These are phyloP conservation scores for Acromyrmex heyeri DNA, from an alignment of 1,140 invertebrate species.

Conservation along the genomic window DNA sequence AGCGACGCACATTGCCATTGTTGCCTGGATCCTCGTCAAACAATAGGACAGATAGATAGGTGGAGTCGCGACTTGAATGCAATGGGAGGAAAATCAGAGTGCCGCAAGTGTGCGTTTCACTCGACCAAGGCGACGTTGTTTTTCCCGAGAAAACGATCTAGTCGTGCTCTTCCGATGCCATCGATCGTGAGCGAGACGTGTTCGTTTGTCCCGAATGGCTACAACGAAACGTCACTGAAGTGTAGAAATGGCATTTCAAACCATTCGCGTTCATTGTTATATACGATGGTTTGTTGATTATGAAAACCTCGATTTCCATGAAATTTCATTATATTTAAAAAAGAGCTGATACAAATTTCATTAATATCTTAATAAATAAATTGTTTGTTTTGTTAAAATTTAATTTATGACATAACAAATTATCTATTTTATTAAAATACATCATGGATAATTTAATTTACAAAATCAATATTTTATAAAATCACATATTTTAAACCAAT, in stretches of 20 bases:
- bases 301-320: background rate
- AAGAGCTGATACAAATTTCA: background rate
- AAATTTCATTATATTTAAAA: background rate
- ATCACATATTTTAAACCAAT: background rate
- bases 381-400: background rate
- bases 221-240: background rate
- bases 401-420: background rate
- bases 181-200: conserved; percentile 28
- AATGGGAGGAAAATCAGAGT: conserved; percentile 41
- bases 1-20: conserved; percentile 73
- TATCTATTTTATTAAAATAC: conserved; percentile 1
- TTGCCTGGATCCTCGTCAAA: conserved; percentile 75
- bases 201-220: background rate
- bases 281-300: background rate
- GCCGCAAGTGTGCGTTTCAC: conserved; percentile 51
- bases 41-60: conserved; percentile 74
- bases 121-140: conserved; percentile 30
- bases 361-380: background rate
- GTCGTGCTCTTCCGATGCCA: conserved; percentile 23
- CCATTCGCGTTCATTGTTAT: background rate
- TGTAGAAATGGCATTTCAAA: conserved; percentile 9
- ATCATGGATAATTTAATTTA: background rate
- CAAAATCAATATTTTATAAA: too few species aligned
- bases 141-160: conserved; percentile 18
- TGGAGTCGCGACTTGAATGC: conserved; percentile 40